Conservation (phyloP, 2,888 invertebrate species). For the Amblyjoppa proteus region DNA sequence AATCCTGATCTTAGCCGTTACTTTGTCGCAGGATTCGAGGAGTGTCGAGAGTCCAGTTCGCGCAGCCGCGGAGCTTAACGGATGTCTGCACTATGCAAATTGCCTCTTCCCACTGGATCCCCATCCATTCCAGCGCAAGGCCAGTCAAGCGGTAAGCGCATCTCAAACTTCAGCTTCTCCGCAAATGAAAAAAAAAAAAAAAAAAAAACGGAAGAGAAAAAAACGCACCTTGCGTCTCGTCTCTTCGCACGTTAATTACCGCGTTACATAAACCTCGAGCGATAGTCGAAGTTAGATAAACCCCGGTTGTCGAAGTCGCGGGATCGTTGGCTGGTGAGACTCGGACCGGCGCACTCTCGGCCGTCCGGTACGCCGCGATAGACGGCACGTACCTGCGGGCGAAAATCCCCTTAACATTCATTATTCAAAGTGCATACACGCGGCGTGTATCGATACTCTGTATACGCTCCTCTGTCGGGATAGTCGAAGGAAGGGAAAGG, state of each 20-base stretch:
- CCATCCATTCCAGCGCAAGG: too few relatives aligned
- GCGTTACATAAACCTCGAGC: conserved; percentile 7
- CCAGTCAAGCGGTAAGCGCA: too few relatives aligned
- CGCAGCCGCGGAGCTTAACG: neutral
- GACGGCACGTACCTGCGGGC: conserved; percentile 43
- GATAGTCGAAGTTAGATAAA: conserved; percentile 49
- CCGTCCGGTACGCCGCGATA: conserved; percentile 2
- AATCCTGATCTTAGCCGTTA: neutral
- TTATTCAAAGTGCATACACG: conserved; percentile 58
- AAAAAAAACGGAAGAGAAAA: neutral
- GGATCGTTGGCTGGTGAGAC: conserved; percentile 31
- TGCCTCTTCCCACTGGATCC: too few relatives aligned
- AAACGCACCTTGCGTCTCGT: neutral
- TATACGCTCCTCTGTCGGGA: neutral
- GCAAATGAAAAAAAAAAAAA: too few relatives aligned
- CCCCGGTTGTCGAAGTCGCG: conserved; percentile 58
- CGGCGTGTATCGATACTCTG: conserved; percentile 46
- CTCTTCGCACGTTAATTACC: conserved; percentile 7
- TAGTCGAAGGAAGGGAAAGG: conserved; percentile 9
- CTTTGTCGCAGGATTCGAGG: neutral
- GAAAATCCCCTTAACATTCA: conserved; percentile 64
- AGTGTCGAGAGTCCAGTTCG: neutral
- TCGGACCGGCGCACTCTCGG: neutral
- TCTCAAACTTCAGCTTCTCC: too few relatives aligned
- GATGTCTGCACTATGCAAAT: neutral